phyloP scores from a whole-genome alignment of 2,113 vertebrate genomes.

The Verasper variegatus region DNA sequence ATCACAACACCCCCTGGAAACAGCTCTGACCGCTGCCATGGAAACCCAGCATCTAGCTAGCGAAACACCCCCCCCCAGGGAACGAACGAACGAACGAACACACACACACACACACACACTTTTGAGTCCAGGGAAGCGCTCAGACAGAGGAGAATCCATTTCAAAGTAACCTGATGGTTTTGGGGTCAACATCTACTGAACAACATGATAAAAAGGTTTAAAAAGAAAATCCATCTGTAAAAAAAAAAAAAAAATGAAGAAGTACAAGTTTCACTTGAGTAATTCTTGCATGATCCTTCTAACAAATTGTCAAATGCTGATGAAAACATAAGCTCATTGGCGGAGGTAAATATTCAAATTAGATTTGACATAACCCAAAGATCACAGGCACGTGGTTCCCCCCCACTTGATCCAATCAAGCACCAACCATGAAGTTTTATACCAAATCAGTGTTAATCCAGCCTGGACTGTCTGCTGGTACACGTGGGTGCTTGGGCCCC shows the following conservation, averaged over 20 bases:
- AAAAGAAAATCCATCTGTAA: neutral
- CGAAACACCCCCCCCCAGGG: constrained; percentile 19
- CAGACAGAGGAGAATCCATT: constrained; percentile 19
- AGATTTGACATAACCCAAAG: no score
- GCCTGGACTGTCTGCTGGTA: neutral
- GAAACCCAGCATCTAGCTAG: constrained; percentile 71
- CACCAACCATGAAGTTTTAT: neutral
- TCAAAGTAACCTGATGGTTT: constrained; percentile 13
- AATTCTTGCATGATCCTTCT: no score
- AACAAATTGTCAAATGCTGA: no score
- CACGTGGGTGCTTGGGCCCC: neutral
- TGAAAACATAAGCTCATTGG: neutral
- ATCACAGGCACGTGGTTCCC: no score
- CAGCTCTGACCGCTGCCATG: constrained; percentile 69
- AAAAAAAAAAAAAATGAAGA: no score
- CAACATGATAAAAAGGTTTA: neutral
- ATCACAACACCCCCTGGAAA: constrained; percentile 64
- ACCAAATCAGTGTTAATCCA: neutral
- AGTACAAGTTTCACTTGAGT: no score
- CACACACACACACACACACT: constrained; percentile 6
- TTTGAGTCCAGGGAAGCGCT: constrained; percentile 27
- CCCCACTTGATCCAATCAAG: neutral
- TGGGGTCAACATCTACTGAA: constrained; percentile 5
- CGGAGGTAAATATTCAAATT: neutral
- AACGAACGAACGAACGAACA: neutral